A percentile compares a stretch with the other conserved stretches of the same genome.
Conservation (phyloP, 2,113 vertebrate genomes). For the Pyxicephalus adspersus region DNA sequence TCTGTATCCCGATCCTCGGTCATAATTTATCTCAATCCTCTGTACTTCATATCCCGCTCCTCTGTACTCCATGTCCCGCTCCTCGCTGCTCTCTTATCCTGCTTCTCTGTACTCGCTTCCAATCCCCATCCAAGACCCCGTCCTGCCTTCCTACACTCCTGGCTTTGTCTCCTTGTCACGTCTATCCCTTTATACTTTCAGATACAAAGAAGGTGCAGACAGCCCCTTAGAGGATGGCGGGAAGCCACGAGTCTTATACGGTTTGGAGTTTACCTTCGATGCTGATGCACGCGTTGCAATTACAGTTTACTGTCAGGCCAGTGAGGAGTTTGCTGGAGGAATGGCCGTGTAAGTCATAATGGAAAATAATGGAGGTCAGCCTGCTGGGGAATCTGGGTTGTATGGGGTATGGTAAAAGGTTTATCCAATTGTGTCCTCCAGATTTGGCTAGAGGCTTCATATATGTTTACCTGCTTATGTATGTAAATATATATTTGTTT, state of each 20-base stretch:
- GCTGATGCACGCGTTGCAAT: slow-evolving; percentile 94
- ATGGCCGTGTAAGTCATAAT: slow-evolving; percentile 86
- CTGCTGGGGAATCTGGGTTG: not conserved
- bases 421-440: too few species aligned
- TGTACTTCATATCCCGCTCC: too few species aligned
- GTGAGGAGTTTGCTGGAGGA: slow-evolving; percentile 92
- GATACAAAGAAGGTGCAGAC: slow-evolving; percentile 94
- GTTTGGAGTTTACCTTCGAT: slow-evolving; percentile 97
- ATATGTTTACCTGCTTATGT: too few species aligned
- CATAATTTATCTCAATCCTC: too few species aligned
- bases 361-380: too few species aligned
- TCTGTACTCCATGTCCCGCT: too few species aligned
- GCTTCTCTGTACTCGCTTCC: not conserved
- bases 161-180: not conserved
- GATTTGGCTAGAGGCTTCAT: too few species aligned
- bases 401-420: too few species aligned
- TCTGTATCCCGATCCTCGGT: too few species aligned
- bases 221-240: slow-evolving; percentile 80
- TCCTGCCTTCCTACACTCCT: not conserved
- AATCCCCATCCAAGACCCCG: too few species aligned
- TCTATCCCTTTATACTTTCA: slow-evolving; percentile 58
- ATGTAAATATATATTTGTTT: too few species aligned
- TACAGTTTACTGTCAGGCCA: slow-evolving; percentile 94
- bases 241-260: slow-evolving; percentile 90
- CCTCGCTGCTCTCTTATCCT: too few species aligned